phyloP scores from a whole-genome alignment of 2,797 vertebrate genomes.

The Allobates femoralis region DNA sequence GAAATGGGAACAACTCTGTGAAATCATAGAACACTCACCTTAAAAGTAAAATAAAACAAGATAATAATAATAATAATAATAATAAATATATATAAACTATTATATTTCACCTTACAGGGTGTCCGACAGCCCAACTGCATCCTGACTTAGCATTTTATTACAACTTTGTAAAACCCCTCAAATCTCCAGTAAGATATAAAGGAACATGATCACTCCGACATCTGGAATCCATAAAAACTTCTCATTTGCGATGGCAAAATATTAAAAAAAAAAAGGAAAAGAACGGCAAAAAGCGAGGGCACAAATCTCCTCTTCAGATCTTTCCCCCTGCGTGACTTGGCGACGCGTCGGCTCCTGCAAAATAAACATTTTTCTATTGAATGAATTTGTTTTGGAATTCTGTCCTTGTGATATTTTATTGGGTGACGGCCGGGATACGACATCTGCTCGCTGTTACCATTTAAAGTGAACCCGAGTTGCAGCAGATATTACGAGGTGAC shows the following conservation, averaged over 20 bases:
- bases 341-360: not conserved
- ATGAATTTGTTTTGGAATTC: constrained; percentile 7
- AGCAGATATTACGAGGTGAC: not conserved
- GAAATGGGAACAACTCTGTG: not conserved
- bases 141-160: no score
- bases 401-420: not conserved
- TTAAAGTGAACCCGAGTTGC: not conserved
- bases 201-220: not conserved
- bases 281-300: not conserved
- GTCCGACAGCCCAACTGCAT: no score
- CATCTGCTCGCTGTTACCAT: constrained; percentile 26
- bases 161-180: not conserved
- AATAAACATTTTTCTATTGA: not conserved
- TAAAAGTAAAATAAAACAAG: no score
- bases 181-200: not conserved
- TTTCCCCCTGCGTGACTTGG: not conserved
- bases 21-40: not conserved
- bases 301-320: not conserved
- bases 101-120: no score
- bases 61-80: no score
- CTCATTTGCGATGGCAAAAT: not conserved
- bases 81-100: no score
- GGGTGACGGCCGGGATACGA: not conserved
- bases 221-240: not conserved
- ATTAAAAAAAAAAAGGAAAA: not conserved